Base-by-base conservation (phyloP, 2,113 vertebrate species). In the Cynocephalus volans region DNA sequence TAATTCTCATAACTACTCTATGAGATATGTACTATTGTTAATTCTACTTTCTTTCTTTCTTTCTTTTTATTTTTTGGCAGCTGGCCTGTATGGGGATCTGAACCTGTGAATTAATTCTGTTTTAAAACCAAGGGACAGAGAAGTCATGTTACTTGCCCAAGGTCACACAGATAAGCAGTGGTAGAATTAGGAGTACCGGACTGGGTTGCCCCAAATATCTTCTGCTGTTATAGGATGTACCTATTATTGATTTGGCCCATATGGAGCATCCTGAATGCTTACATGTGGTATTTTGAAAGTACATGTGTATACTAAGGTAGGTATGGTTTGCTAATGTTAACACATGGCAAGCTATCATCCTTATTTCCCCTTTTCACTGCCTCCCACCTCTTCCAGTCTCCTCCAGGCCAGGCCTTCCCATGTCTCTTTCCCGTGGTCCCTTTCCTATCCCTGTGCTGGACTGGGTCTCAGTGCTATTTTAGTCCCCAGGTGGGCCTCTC, bases 1-100 rank as follows among this genome's bases (percentile, higher is more conserved):
- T 54, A 92, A 79, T 92, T 92, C 70, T 76, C 18, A 18, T 64
- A 93, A 87, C 48, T 94, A 11, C 50, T 88, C 33, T 48, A 19
- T 45, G 76, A 94, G 88, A 88, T 81, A 33, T 4, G 19, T 5
- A 17, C 65, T 73, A 13, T 56, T 48, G 9, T 93, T 62, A 62
- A 84, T n/a, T 31, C 41, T 56, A 85, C 70, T 90, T 83, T 75
- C 41, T 41, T 41, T 41, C 41, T 41, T 41, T 41, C 41, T 41
- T 41, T 41, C 3, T 41, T 41, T 41, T 41, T 41, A 41, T 41
- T 41, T 41, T 41, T 41, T 41, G 41, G 41, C 41, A 41, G 41
- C 41, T 41, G 41, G 41, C 41, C 41, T 3, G 41, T 41, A 41
- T 41, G 3, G 41, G 41, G 41, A 41, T 41, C 41, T 41, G 41